Base-by-base conservation (phyloP, 1,140 invertebrate genomes). In the Ganaspis sp. region DNA sequence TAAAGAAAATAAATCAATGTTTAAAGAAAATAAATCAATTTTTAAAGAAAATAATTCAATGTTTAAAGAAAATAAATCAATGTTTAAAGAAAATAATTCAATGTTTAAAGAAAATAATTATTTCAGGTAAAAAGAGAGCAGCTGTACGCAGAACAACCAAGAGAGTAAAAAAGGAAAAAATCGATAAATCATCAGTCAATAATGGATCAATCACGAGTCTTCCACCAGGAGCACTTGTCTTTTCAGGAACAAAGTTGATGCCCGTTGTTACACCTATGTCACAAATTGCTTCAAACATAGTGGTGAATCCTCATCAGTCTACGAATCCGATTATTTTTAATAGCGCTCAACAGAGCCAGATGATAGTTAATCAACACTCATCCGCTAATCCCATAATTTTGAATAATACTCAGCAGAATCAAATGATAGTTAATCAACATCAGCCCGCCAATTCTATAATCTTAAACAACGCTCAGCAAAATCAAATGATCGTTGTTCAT, bases 401-500 rank as follows among this genome's bases (percentile, higher is more conserved):
- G 11, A 82, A 85, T 37, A 88, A 84, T 45, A 74, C 75, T 2
- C 89, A 87, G 17, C 82, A 85, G 11, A 88, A 81, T 85, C 87
- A 88, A 40, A 90, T 90, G 88, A 89, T 90, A 19, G 86, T 90
- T 0, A 88, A 89, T 81, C 88, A 89, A 71, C 84, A 87, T 6
- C 70, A 89, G 4, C 79, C 77, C 21, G 72, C 83, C 0, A 90
- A 85, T 85, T 82, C 83, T 0, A 90, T 91, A 74, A 90, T 91
- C 53, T 79, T 91, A 5, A 86, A 89, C 42, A 90, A 87, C 45
- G 81, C 82, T 6, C 90, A 89, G 19, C 83, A 87, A n/a, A 90
- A 83, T 86, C 90, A 90, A 45, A 91, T 91, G 90, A 90, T 91
- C 37, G 89, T 91, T 0, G 89, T 91, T 73, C 90, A 91, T 72